These are phyloP conservation scores for Neoascia interrupta DNA, from an alignment of 2,888 invertebrate genomes.

Conservation along the genomic window DNA sequence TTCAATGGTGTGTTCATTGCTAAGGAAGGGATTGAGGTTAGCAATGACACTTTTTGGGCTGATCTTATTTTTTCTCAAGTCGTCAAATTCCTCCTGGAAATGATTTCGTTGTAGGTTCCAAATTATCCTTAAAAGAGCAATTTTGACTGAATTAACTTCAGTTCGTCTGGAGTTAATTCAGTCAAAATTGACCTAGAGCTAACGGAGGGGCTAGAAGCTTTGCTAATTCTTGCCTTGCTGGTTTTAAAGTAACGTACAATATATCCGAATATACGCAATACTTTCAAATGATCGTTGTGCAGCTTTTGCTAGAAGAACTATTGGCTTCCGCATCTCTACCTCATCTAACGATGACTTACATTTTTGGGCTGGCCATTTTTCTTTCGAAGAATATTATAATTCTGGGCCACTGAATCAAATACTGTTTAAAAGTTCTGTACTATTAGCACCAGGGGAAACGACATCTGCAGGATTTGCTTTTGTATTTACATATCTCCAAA, in stretches of 20 bases:
- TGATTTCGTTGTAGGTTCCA: background rate
- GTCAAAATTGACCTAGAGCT: background rate
- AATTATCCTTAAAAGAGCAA: background rate
- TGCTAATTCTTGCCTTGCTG: background rate
- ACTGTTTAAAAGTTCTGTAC: background rate
- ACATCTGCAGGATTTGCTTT: background rate
- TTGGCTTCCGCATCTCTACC: background rate
- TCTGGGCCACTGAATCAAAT: background rate
- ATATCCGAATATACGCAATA: slow-evolving; percentile 1
- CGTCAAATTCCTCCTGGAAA: slow-evolving; percentile 6
- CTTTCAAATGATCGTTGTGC: background rate
- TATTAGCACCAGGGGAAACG: background rate
- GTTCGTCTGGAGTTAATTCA: background rate
- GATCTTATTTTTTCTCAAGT: background rate
- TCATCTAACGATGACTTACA: no score
- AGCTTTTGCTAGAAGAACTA: background rate
- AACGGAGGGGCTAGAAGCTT: background rate
- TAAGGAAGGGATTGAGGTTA: background rate
- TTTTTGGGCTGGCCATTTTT: background rate
- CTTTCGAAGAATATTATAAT: background rate
- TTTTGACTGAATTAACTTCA: no score
- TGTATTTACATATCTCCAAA: background rate
- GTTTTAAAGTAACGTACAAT: background rate
- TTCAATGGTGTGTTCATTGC: background rate
- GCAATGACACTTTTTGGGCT: slow-evolving; percentile 14